Percentiles rank a stretch among this genome's conserved stretches.
Evolutionary conservation across 2,113 vertebrate species (phyloP).

Genomic region (Hemichromis elongatus): DNA sequence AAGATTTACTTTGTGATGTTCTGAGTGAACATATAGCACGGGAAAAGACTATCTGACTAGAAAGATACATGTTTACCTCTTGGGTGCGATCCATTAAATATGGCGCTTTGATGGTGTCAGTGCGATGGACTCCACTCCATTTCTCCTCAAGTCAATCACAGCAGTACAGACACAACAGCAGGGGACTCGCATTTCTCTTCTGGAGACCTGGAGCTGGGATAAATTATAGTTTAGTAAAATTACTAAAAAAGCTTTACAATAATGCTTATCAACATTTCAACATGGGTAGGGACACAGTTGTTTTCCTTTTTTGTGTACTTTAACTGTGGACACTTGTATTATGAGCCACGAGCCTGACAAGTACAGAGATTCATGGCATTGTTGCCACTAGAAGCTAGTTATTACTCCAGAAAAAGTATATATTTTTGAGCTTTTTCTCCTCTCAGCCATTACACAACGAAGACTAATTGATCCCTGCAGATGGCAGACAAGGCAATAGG

Average conservation of each 20-base stretch:
- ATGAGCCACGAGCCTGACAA: not conserved
- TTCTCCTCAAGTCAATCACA: conserved; percentile 30
- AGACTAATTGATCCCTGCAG: conserved; percentile 70
- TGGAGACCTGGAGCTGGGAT: not conserved
- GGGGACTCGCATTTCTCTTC: not conserved
- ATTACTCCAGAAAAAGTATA: conserved; percentile 48
- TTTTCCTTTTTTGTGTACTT: not conserved
- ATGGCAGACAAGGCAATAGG: conserved; percentile 64
- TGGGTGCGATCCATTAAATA: conserved; percentile 40
- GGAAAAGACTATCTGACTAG: conserved; percentile 17
- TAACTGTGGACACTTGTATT: not conserved
- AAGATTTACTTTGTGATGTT: conserved; percentile 50
- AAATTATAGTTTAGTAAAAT: not conserved
- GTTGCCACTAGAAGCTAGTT: conserved; percentile 21
- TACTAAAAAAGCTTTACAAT: conserved; percentile 5
- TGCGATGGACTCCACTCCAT: not conserved
- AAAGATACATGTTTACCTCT: conserved; percentile 48
- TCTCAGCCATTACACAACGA: conserved; percentile 54
- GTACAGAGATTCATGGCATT: not conserved
- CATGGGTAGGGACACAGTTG: not conserved
- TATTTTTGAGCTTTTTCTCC: conserved; percentile 47
- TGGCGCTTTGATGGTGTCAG: conserved; percentile 33
- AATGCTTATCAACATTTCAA: not conserved
- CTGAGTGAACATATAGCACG: conserved; percentile 23
- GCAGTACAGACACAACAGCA: not conserved